These are phyloP conservation scores for Dinocampus coccinellae DNA, from an alignment of 2,888 invertebrate genomes.

Conservation along the genomic window DNA sequence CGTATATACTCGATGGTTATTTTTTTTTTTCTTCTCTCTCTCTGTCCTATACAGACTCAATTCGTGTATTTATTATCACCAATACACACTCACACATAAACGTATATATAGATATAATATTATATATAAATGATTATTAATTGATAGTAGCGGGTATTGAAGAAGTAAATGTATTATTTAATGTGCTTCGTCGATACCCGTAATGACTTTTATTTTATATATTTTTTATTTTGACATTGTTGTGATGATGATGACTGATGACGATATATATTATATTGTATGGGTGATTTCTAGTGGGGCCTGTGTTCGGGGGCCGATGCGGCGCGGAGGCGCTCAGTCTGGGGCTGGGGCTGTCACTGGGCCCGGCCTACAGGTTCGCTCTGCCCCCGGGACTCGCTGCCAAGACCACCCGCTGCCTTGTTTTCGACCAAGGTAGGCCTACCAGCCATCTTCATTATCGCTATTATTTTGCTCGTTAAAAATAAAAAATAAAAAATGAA, in stretches of 20 bases:
- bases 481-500: too few species aligned
- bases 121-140: conserved; percentile 37
- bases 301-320: conserved; percentile 70
- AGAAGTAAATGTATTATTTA: conserved; percentile 6
- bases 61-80: background rate
- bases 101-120: too few species aligned
- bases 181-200: conserved; percentile 27
- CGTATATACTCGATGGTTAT: background rate
- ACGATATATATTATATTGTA: conserved; percentile 52
- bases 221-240: conserved; percentile 20
- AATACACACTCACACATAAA: background rate
- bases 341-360: conserved; percentile 69
- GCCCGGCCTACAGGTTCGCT: conserved; percentile 70
- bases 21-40: conserved; percentile 3
- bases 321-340: conserved; percentile 70
- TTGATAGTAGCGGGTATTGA: conserved; percentile 29
- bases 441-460: conserved; percentile 64
- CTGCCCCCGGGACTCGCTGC: conserved; percentile 69
- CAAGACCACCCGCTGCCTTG: conserved; percentile 70
- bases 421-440: conserved; percentile 70
- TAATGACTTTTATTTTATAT: background rate
- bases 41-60: background rate
- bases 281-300: conserved; percentile 70
- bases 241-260: conserved; percentile 60
- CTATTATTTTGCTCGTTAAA: conserved; percentile 11